Evolutionary conservation across 2,113 vertebrate genomes (phyloP).

Genomic region (Etheostoma cragini): DNA sequence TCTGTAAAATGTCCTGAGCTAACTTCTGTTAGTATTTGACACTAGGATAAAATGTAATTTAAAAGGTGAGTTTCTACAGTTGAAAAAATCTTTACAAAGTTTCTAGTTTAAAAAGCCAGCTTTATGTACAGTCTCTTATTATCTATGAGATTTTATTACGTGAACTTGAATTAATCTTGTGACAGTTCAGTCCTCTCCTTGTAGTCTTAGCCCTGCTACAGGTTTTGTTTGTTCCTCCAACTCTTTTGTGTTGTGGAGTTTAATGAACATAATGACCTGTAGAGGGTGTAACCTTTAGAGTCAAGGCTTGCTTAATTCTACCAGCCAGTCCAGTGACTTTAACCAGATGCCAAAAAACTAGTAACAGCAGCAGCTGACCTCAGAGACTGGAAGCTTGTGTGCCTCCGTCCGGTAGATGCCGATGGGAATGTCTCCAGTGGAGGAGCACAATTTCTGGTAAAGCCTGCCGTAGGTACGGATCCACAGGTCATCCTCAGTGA

Average conservation of each 20-base stretch:
- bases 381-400: constrained; percentile 84
- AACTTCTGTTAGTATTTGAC: no score
- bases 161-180: background rate
- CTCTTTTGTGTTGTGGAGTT: background rate
- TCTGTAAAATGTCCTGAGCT: no score
- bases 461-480: constrained; percentile 87
- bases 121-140: background rate
- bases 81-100: background rate
- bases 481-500: constrained; percentile 88
- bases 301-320: background rate
- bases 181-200: background rate
- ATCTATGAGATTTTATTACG: background rate
- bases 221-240: background rate
- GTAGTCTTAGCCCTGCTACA: background rate
- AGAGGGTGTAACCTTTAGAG: background rate
- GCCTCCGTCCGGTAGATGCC: constrained; percentile 88
- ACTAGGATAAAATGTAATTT: no score
- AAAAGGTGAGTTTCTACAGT: background rate
- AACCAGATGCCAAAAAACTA: background rate
- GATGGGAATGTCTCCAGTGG: constrained; percentile 87
- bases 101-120: background rate
- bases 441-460: constrained; percentile 88
- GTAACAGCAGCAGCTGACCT: constrained; percentile 72
- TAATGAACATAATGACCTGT: constrained; percentile 4
- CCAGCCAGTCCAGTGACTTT: background rate